Conservation (phyloP, 2,797 vertebrate genomes). For the Siniperca scherzeri region DNA sequence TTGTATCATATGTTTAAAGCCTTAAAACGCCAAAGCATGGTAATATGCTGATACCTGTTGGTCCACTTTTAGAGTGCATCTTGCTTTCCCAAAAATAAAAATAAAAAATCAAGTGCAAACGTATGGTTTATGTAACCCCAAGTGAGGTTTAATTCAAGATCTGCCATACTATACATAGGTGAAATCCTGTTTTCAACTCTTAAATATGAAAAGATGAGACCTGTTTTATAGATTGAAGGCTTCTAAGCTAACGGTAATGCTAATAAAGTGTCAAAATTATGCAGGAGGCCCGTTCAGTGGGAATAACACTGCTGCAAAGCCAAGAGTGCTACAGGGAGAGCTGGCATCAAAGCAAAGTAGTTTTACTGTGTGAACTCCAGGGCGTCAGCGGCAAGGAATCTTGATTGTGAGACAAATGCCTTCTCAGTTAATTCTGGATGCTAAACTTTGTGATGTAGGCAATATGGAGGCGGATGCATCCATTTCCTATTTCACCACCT, state of each 20-base stretch:
- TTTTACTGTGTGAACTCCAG: background rate
- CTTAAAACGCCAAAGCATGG: background rate
- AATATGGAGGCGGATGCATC: background rate
- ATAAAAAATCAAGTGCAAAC: background rate
- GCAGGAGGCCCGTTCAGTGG: background rate
- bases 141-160: background rate
- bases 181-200: background rate
- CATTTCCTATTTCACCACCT: background rate
- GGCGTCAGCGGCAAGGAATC: background rate
- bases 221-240: background rate
- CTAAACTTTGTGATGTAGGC: background rate
- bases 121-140: background rate
- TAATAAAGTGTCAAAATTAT: background rate
- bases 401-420: background rate
- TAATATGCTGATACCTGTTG: background rate
- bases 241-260: background rate
- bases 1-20: background rate
- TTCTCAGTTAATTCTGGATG: background rate
- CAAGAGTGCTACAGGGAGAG: background rate
- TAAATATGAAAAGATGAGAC: background rate
- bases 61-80: background rate
- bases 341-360: background rate
- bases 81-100: background rate
- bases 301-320: background rate
- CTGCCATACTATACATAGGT: background rate